Conservation (phyloP, 2,113 vertebrate genomes). For the Myrmecophaga tridactyla region DNA sequence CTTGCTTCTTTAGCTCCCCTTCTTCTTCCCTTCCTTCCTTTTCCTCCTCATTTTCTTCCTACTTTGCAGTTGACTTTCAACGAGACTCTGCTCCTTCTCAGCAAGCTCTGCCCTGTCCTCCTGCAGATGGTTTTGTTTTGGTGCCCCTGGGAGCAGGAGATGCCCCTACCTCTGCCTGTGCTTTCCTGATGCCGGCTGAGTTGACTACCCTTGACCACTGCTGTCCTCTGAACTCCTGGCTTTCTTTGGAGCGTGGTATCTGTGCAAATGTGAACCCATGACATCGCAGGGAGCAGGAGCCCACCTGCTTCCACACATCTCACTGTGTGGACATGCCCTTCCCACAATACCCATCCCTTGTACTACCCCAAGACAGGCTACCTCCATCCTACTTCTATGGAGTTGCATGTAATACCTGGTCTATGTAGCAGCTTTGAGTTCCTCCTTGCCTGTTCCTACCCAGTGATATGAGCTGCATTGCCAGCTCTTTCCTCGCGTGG, state of each 20-base stretch:
- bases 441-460: background rate
- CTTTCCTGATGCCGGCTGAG: background rate
- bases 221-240: background rate
- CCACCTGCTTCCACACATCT: too few species aligned
- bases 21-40: background rate
- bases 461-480: background rate
- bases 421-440: background rate
- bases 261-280: background rate
- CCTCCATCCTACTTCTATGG: background rate
- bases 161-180: background rate
- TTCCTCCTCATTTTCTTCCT: background rate
- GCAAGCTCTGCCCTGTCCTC: background rate
- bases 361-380: background rate
- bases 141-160: background rate
- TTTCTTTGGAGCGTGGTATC: background rate
- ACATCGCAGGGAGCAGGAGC: background rate
- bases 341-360: rapidly evolving
- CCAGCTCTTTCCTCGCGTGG: background rate
- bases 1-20: background rate
- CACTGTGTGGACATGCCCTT: rapidly evolving
- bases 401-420: background rate
- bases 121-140: background rate
- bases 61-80: background rate
- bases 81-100: background rate
- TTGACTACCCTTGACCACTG: background rate